Base-by-base conservation (phyloP, 1,140 invertebrate genomes). In the Sarcophaga bullata region DNA sequence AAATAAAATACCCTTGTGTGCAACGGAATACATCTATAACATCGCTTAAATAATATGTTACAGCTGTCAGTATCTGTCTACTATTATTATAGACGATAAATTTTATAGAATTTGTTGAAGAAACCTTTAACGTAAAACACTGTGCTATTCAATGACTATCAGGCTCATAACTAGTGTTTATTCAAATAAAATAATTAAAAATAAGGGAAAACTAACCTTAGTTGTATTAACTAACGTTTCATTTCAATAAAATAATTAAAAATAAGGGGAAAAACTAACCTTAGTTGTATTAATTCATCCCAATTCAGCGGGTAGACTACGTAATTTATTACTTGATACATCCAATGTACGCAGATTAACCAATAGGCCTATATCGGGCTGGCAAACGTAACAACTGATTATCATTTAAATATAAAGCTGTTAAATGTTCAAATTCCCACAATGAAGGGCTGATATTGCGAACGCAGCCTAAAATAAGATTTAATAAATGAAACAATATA, bases 211-310 rank as follows among this genome's bases (percentile, higher is more conserved):
- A n/a, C n/a, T n/a, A n/a, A n/a, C n/a, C n/a, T n/a, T n/a, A n/a
- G n/a, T n/a, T n/a, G n/a, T n/a, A n/a, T n/a, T n/a, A n/a, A n/a
- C n/a, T n/a, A n/a, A n/a, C n/a, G n/a, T n/a, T n/a, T n/a, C n/a
- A 37, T 37, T 37, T 37, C 25, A 37, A 37, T 37, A 37, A 4
- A 78, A 75, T 49, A 62, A 37, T 25, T 37, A 46, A 73, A 37
- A 37, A 10, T 46, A 37, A 58, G 49, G 0, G 58, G 25, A 81
- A 54, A 68, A 17, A 7, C 85, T 90, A 90, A 96, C 96, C 95
- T 96, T 85, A 99, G 93, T 89, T 95, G 94, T 90, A 97, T 95
- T 87, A 99, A 94, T 90, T 99, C 98, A 83, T n/a, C 98, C 98
- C 73, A 99, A 93, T 92, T 99, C 98, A 73, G 97, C 94, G 83